Base-by-base conservation (phyloP, 2,888 invertebrate species). In the Amitus sp. region DNA sequence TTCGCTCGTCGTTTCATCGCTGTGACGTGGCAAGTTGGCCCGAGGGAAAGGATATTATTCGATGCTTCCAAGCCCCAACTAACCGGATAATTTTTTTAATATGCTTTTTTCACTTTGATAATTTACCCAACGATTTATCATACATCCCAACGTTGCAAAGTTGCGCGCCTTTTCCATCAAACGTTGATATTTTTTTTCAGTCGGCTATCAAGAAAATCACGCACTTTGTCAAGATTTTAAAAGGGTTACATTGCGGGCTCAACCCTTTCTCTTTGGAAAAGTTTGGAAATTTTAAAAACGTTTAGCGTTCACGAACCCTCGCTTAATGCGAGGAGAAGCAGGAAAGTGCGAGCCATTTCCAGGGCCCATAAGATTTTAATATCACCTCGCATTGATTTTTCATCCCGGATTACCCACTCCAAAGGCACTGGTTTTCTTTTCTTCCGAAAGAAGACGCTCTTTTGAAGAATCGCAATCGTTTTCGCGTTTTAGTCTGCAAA, bases 351-450 rank as follows among this genome's bases (percentile, higher is more conserved):
- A 69, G 68, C 70, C 54, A 74, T 68, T 73, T 69, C 57, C 62
- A 66, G 51, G 39, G 62, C 42, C 54, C 66, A 66, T 70, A 69
- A 66, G 68, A 70, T 71, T 75, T 73, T 74, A 75, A 75, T 74
- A 74, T 71, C 65, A 64, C 53, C 43, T 53, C 49, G 56, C 65
- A 73, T 72, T 68, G 73, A 73, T 74, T 73, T 71, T 68, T 65
- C 70, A 68, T 66, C 66, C 56, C 56, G 56, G 66, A 66, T 46
- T 58, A 60, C 56, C 59, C 65, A 67, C 67, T 67, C 7, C 7
- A n/a, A n/a, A n/a, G n/a, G 23, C 23, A 23, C 23, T 3, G 23
- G 3, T 23, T 23, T 23, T 23, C 4, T 7, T 7, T 7, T 23
- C 7, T 23, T 23, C 23, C 23, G 3, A 23, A 23, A 23, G 23